phyloP scores from a whole-genome alignment of 2,888 invertebrate species.

The Nudaria mundana region DNA sequence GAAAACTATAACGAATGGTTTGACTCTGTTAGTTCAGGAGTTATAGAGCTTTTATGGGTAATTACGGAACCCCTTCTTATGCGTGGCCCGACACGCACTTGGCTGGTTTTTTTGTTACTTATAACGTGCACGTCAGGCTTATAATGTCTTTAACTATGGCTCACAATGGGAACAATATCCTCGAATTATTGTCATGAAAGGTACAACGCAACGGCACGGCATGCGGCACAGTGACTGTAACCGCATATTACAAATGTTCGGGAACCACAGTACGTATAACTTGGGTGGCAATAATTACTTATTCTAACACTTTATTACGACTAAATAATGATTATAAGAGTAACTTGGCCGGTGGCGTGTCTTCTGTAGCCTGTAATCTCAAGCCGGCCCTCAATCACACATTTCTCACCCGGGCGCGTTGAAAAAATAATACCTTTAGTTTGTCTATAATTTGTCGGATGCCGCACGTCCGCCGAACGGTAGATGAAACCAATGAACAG shows the following conservation, averaged over 20 bases:
- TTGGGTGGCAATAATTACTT: slow-evolving; percentile 72
- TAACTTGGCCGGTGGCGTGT: slow-evolving; percentile 72
- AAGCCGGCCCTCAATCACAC: slow-evolving; percentile 77
- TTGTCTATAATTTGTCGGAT: slow-evolving; percentile 78
- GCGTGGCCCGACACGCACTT: too few relatives aligned
- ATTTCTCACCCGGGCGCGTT: slow-evolving; percentile 79
- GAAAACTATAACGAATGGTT: too few relatives aligned
- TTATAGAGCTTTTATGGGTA: too few relatives aligned
- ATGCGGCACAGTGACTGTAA: too few relatives aligned
- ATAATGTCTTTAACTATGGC: slow-evolving; percentile 29
- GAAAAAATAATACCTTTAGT: slow-evolving; percentile 78
- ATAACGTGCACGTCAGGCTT: slow-evolving; percentile 31
- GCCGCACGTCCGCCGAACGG: slow-evolving; percentile 52
- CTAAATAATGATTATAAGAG: slow-evolving; percentile 73
- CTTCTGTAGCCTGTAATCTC: slow-evolving; percentile 71
- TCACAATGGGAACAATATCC: slow-evolving; percentile 22
- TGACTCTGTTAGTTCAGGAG: too few relatives aligned
- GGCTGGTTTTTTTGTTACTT: too few relatives aligned
- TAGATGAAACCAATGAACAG: slow-evolving; percentile 28
- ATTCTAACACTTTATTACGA: slow-evolving; percentile 75
- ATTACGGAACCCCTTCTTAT: too few relatives aligned
- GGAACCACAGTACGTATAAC: slow-evolving; percentile 16
- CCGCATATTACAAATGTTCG: slow-evolving; percentile 25
- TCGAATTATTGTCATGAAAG: slow-evolving; percentile 18
- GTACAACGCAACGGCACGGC: slow-evolving; percentile 12